Conservation (phyloP, 2,113 vertebrate species). For the Siphamia tubifer region DNA sequence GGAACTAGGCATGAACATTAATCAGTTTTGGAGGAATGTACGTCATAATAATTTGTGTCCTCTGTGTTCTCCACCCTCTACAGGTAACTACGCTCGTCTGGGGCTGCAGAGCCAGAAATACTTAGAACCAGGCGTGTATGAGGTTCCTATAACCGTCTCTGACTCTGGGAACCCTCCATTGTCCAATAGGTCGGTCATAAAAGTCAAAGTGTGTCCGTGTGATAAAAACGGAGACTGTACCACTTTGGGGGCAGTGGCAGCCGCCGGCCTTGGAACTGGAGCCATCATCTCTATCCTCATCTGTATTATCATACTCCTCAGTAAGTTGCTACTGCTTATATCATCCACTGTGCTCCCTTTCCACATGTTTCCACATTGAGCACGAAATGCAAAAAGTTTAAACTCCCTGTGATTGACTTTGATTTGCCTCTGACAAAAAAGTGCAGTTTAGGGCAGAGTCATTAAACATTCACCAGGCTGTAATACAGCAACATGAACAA, state of each 20-base stretch:
- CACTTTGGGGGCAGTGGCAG: slow-evolving; percentile 87
- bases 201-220: slow-evolving; percentile 95
- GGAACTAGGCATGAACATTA: too few species aligned
- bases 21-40: background rate
- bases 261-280: slow-evolving; percentile 90
- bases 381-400: background rate
- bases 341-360: background rate
- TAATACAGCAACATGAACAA: slow-evolving; percentile 23
- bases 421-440: slow-evolving; percentile 5
- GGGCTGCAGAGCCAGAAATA: slow-evolving; percentile 86
- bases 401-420: background rate
- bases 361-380: background rate
- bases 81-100: slow-evolving; percentile 92
- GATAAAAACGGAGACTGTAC: slow-evolving; percentile 95
- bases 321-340: slow-evolving; percentile 78
- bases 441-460: background rate
- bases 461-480: slow-evolving; percentile 46
- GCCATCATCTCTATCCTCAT: slow-evolving; percentile 95
- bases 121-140: slow-evolving; percentile 91
- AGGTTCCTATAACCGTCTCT: slow-evolving; percentile 89
- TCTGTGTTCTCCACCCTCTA: background rate
- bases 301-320: slow-evolving; percentile 92
- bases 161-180: slow-evolving; percentile 95
- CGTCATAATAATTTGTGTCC: background rate
- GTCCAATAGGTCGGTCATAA: slow-evolving; percentile 91